Evolutionary conservation across 2,113 vertebrate genomes (phyloP).

Genomic region (Pterophyllum scalare): DNA sequence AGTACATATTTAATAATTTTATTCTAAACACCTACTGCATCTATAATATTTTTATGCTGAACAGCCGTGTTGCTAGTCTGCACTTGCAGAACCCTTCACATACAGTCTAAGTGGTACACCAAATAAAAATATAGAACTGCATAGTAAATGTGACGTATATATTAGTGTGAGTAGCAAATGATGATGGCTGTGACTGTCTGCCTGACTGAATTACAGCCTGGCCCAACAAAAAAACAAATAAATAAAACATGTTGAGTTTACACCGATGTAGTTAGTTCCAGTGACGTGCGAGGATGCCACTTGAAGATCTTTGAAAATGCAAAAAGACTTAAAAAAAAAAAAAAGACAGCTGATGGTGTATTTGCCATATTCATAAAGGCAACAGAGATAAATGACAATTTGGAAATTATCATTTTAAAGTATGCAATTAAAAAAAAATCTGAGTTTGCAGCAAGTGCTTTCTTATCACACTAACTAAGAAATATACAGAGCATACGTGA

Average conservation of each 20-base stretch:
- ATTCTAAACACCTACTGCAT: background rate
- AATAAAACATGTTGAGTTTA: conserved; percentile 7
- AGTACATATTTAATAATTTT: background rate
- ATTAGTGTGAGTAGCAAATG: conserved; percentile 23
- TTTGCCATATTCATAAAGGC: background rate
- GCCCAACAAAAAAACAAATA: background rate
- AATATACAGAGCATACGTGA: background rate
- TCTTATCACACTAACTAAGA: background rate
- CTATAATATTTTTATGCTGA: background rate
- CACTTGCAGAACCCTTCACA: background rate
- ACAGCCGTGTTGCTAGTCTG: background rate
- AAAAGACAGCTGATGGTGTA: background rate
- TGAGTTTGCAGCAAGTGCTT: background rate
- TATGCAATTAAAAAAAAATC: background rate
- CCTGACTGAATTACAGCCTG: conserved; percentile 26
- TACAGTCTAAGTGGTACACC: background rate
- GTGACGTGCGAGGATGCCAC: too few relatives aligned
- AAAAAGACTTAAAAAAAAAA: background rate
- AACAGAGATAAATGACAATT: background rate
- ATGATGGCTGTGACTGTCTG: conserved; percentile 23
- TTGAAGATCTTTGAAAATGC: background rate
- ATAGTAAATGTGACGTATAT: background rate
- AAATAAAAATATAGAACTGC: background rate
- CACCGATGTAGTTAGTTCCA: background rate
- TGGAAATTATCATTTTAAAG: background rate